Evolutionary conservation across 1,140 invertebrate genomes (phyloP).

Genomic region (Cydia amplana): DNA sequence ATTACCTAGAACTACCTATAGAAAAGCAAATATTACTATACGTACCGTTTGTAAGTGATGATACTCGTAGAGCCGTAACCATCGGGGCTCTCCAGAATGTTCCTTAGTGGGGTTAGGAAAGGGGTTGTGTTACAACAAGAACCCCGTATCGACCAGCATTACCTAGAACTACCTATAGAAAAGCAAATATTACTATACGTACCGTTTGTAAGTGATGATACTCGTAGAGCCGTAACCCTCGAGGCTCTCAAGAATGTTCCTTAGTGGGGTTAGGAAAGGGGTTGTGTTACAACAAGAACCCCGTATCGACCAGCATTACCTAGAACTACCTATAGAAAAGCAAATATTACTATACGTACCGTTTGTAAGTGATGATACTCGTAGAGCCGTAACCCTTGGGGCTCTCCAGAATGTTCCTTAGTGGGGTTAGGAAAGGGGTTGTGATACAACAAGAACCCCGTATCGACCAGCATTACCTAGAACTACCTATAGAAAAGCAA

Average conservation of each 20-base stretch:
- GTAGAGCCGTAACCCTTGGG: conserved; percentile 36
- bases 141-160: too few relatives aligned
- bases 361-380: neutral
- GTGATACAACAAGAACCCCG: too few relatives aligned
- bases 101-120: conserved; percentile 32
- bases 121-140: too few relatives aligned
- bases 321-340: too few relatives aligned
- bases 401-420: conserved; percentile 43
- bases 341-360: too few relatives aligned
- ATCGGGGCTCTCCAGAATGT: conserved; percentile 38
- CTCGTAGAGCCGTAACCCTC: conserved; percentile 36
- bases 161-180: too few relatives aligned
- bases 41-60: neutral
- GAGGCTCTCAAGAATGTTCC: conserved; percentile 43
- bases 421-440: too few relatives aligned
- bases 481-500: too few relatives aligned
- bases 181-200: neutral
- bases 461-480: too few relatives aligned
- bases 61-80: conserved; percentile 37
- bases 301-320: too few relatives aligned
- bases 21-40: neutral
- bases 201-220: neutral
- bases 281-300: too few relatives aligned
- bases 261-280: neutral
- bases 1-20: too few relatives aligned